Evolutionary conservation across 2,888 invertebrate species (phyloP), one percentile per base, ranked within the genome.

Genomic region (Sericinus montela): DNA sequence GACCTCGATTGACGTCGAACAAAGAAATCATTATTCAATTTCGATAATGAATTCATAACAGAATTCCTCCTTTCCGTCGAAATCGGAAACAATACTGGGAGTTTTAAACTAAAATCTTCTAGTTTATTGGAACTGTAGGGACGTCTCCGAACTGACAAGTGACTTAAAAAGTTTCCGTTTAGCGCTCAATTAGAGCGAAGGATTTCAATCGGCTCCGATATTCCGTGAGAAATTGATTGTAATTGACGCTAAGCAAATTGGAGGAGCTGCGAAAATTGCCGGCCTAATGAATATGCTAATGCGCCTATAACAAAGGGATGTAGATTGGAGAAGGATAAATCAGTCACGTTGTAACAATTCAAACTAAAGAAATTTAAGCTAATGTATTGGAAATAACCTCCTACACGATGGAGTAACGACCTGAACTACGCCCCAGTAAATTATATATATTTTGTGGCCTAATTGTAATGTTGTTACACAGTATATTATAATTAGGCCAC

Each of bases 151-250:
- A 62, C 55, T 54, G 57, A 60, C 58, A 60, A 63, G 55, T 52
- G 59, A 57, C 59, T 61, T 57, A 57, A 62, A 56, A 63, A 66
- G 62, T 65, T 63, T 58, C 55, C 58, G 57, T 57, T 64, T 57
- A 64, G 57, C 62, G 56, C 57, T 55, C 61, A 59, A 64, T 66
- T 65, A 64, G 55, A 52, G 45, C 35, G 42, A 49, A 51, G 53
- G 45, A 54, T 49, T 45, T 40, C 45, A 46, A 47, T 50, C 47
- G 55, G 52, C 47, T 54, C 58, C 58, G 45, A 58, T 57, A 57
- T 58, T 59, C 56, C 53, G 55, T 42, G 51, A 48, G 52, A 59
- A 62, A 62, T 63, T 59, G 63, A 63, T 60, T 63, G 62, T 63
- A 63, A 65, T 63, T 61, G 62, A 62, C 57, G 58, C 56, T 47